A percentile compares a stretch with the other conserved stretches of the same genome.
These are phyloP conservation scores for Parnassius apollo DNA, from an alignment of 2,888 invertebrate genomes.

Conservation along the genomic window DNA sequence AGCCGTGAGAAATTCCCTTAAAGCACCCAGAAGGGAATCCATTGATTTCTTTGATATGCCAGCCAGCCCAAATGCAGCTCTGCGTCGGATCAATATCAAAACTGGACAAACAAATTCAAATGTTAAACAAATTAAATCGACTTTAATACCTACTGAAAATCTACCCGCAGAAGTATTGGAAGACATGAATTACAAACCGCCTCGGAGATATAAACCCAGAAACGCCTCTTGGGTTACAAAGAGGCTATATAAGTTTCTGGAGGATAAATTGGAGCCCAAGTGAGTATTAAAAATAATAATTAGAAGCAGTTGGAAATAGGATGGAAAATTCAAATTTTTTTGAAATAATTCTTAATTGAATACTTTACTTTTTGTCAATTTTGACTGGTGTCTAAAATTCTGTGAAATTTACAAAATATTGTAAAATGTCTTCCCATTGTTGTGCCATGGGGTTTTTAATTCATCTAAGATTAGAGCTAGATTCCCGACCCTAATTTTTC, in stretches of 20 bases:
- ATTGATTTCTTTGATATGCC: conserved; percentile 50
- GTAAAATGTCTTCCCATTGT: too few species aligned
- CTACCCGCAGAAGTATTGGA: conserved; percentile 54
- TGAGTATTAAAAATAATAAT: conserved; percentile 40
- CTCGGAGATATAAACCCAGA: conserved; percentile 58
- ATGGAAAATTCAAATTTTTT: too few species aligned
- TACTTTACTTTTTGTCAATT: too few species aligned
- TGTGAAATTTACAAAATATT: too few species aligned
- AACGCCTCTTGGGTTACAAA: conserved; percentile 70
- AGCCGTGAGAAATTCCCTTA: conserved; percentile 46
- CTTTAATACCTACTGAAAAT: conserved; percentile 36
- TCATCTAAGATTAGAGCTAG: too few species aligned
- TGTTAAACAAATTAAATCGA: conserved; percentile 36
- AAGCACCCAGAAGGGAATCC: conserved; percentile 35
- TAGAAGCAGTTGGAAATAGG: too few species aligned
- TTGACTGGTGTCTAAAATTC: too few species aligned
- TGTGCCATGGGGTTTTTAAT: too few species aligned
- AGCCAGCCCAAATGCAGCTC: conserved; percentile 36
- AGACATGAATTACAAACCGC: conserved; percentile 68
- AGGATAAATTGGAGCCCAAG: conserved; percentile 64
- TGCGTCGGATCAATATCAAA: conserved; percentile 31
- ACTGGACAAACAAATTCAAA: conserved; percentile 40
- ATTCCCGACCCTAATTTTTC: too few species aligned
- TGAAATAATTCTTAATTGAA: too few species aligned
- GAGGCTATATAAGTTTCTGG: conserved; percentile 62